Base-by-base conservation (phyloP, 2,797 vertebrate species). In the Falco rusticolus region DNA sequence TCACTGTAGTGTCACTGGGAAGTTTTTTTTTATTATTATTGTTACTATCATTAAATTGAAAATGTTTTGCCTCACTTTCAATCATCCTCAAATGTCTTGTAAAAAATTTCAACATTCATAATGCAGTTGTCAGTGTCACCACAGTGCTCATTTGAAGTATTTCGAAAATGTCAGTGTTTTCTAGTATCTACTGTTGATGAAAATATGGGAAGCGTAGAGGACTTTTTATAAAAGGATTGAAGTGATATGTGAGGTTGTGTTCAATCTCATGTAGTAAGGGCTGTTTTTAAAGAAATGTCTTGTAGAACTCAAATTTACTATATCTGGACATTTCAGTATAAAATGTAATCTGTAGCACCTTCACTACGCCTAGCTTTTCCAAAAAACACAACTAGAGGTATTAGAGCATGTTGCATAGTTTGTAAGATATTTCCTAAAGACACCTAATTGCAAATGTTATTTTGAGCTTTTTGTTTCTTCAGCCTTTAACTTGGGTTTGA, bases 1-100 rank as follows among this genome's bases (percentile, higher is more conserved):
- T 77, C 91, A 31, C 47, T 72, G 1, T 29, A 51, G 25, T 39
- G 12, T 84, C 68, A 18, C 60, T 78, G 57, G 43, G 19, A 90
- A 76, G 10, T 17, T 45, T 18, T 20, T 53, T 91, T 64, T 92
- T 78, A 6, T 43, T 43, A 43, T 43, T 61, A 43, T 43, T 61
- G 21, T 81, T 80, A 20, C 61, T 81, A 16, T 78, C 2, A 31
- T 71, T 85, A 37, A 51, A 89, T 78, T 64, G 18, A 93, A 95
- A 90, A 80, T 76, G 50, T 91, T 94, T 77, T 69, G 59, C 90
- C 56, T 96, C 68, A 6, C 22, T 96, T 96, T 63, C 57, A 84
- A 3, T 92, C 64, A 69, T 91, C 66, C 31, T 88, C 75, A 89
- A 77, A 68, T 51, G 33, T 91, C 39, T 89, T 24, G 57, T 75